Conservation (phyloP, 1,140 invertebrate species). For the Drosophila sucinea region DNA sequence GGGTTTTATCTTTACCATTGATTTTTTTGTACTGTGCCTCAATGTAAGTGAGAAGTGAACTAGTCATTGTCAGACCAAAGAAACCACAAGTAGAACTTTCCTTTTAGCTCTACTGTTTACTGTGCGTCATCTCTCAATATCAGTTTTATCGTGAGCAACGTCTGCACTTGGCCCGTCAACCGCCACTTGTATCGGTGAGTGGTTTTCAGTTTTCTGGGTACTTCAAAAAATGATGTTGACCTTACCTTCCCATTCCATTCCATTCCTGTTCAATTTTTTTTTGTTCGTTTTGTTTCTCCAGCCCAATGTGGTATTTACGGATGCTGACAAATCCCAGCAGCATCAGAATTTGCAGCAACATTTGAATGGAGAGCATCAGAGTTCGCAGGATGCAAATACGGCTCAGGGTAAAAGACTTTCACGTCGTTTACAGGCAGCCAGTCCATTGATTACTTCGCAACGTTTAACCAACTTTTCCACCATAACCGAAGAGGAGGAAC, state of each 20-base stretch:
- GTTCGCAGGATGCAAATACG: conserved; percentile 11
- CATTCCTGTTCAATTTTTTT: background rate
- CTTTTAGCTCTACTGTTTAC: conserved; percentile 66
- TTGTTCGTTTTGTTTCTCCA: conserved; percentile 5
- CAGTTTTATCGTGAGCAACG: conserved; percentile 57
- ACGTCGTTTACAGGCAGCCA: conserved; percentile 53
- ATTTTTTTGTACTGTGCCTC: conserved; percentile 74
- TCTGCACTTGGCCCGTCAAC: conserved; percentile 37
- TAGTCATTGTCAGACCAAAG: background rate
- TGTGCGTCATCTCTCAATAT: conserved; percentile 73
- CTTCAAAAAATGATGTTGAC: conserved; percentile 25
- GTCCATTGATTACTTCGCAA: conserved; percentile 71
- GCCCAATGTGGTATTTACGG: conserved; percentile 57
- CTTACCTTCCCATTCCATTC: background rate
- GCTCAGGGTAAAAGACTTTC: conserved; percentile 42
- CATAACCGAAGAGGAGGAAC: conserved; percentile 75
- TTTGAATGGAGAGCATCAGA: conserved; percentile 17
- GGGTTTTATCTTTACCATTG: conserved; percentile 77
- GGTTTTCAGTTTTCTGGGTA: conserved; percentile 18
- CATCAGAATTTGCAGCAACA: conserved; percentile 36
- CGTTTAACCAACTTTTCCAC: conserved; percentile 69
- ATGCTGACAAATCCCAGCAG: conserved; percentile 45
- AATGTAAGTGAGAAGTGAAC: conserved; percentile 61
- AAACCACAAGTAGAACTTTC: background rate
- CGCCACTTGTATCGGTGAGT: conserved; percentile 54